Base-by-base conservation (phyloP, 2,888 invertebrate genomes). In the Epinotia bilunana region DNA sequence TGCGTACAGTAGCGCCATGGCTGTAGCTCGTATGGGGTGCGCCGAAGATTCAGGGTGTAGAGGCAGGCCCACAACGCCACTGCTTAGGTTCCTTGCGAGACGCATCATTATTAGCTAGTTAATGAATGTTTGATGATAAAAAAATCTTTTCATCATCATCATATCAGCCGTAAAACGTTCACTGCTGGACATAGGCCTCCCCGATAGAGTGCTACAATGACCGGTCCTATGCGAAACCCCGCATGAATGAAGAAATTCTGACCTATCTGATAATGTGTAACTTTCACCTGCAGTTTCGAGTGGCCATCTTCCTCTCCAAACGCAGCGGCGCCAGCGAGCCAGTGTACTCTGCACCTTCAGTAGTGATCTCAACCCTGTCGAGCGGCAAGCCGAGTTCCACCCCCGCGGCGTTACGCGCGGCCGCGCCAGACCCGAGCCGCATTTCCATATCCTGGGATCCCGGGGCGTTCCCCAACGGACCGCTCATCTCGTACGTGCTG, bases 381-480 rank as follows among this genome's bases (percentile, higher is more conserved):
- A 95, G 95, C 74, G 98, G 97, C 53, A 94, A 95, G 68, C 98
- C 98, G 16, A 94, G 96, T 79, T 98, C 97, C 0, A 95, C 97
- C 33, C 97, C 98, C 7, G 92, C 95, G 77, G 95, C 97, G 78
- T 95, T 97, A 80, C 95, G 96, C 80, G 96, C 97, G 23, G 95
- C 97, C 74, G 96, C 98, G 4, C 95, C 98, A 73, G 98, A 98
- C 89, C 95, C 97, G 69, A 96, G 96, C 81, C 96, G 98, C 81
- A 96, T 98, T 77, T 97, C 97, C 78, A 95, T 99, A 77, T 97
- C 97, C 82, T 99, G 98, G 98, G 96, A 96, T 87, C 96, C 97
- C 18, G 98, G 98, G 18, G 95, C 95, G 72, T 98, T 97, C 86
- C 97, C 97, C 70, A 98, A 98, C 89, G 98, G 98, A 79, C 98